Percentiles rank a stretch among this genome's conserved stretches.
These are phyloP conservation scores for Choreutis nemorana DNA, from an alignment of 2,888 invertebrate species.

Conservation along the genomic window DNA sequence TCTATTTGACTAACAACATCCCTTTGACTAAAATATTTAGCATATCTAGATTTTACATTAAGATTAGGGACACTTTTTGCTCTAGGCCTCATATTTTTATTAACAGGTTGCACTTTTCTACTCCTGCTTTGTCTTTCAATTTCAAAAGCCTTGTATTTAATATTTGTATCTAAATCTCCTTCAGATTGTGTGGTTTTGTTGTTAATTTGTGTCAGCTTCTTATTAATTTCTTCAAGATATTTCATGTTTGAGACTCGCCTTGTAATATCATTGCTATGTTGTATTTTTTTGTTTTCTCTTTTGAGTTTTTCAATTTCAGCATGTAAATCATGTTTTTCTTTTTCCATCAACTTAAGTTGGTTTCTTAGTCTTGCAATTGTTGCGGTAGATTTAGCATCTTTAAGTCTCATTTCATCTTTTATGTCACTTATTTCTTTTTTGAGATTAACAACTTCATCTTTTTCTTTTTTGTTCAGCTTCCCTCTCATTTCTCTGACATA, in stretches of 20 bases:
- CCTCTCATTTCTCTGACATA: constrained; percentile 74
- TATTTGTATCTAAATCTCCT: constrained; percentile 25
- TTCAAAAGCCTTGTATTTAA: constrained; percentile 50
- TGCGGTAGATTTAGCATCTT: constrained; percentile 76
- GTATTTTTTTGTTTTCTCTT: constrained; percentile 71
- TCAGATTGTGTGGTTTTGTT: constrained; percentile 32
- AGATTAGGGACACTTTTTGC: constrained; percentile 62
- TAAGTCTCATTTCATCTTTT: constrained; percentile 73
- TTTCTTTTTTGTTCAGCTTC: constrained; percentile 71
- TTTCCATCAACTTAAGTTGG: constrained; percentile 76
- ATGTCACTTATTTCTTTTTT: constrained; percentile 72
- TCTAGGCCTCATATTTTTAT: constrained; percentile 28
- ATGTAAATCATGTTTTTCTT: constrained; percentile 71
- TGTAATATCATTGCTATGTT: constrained; percentile 66
- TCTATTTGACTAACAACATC: constrained; percentile 40
- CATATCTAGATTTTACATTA: constrained; percentile 54
- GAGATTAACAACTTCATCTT: constrained; percentile 71
- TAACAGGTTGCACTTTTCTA: constrained; percentile 20
- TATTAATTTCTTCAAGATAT: constrained; percentile 79
- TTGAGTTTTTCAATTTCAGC: constrained; percentile 73
- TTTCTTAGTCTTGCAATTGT: constrained; percentile 76
- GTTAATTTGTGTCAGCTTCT: constrained; percentile 44
- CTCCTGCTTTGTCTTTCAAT: constrained; percentile 44
- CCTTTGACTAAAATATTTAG: constrained; percentile 58
- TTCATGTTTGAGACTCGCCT: constrained; percentile 71